Evolutionary conservation across 2,888 invertebrate species (phyloP), one percentile per base, ranked within the genome.

Genomic region (Resseliella maxima): DNA sequence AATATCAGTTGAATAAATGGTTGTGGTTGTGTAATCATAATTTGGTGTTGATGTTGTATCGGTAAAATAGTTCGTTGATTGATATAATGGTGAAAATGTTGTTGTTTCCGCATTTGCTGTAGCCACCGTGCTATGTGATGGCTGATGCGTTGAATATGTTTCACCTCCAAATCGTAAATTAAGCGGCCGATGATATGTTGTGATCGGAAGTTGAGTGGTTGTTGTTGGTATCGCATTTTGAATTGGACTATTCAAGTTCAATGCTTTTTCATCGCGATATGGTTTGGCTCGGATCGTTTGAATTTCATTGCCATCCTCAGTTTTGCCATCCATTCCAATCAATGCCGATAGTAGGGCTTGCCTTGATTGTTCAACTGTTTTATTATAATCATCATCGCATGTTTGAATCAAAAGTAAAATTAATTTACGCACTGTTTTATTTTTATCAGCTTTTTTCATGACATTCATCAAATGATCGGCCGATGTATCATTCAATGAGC

Each of bases 371-470:
- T 95, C 95, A 87, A 94, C 92, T 0, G 95, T 95, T 86, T 93
- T 93, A 88, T 94, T 95, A 89, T 94, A 94, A 88, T 94, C 94
- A 46, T 92, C 92, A 88, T 94, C 95, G 89, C 96, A 96, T 87
- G 95, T 95, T 89, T 95, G 96, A 31, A 96, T 95, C 87, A 96
- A 91, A 38, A 96, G 90, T 45, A 96, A 91, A 87, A 96, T 94
- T 45, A 96, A 91, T 88, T 95, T 92, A 86, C 94, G 92, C 0
- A 96, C 95, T 0, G 95, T 94, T 87, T 95, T 95, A 88, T 96
- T 95, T 88, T 93, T 94, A 88, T 94, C 94, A 0, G 96, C 96
- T 89, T 95, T 95, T 89, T 95, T 94, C 96, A 96, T 96, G 59
- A 96, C 95, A 87, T 94, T 93, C 92, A 96, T 94, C 86, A 96